Evolutionary conservation across 2,888 invertebrate genomes (phyloP), one percentile per base, ranked within the genome.

Genomic region (Apantesis nais): DNA sequence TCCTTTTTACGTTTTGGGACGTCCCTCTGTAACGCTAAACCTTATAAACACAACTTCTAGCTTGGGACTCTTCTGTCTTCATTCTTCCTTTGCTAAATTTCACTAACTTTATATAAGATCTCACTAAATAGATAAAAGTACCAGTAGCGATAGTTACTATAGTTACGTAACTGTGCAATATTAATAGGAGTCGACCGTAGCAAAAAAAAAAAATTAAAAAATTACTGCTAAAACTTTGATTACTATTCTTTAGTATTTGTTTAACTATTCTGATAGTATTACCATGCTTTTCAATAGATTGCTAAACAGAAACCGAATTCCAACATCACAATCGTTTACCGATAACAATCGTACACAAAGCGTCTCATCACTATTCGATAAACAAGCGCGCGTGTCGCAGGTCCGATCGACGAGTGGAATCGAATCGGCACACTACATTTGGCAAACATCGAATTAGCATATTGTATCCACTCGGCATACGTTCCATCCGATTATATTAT

Each of bases 361-460:
- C 74, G 67, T 64, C 64, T 70, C 78, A 78, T 76, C 78, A 77
- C 78, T 77, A 77, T 70, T 82, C 74, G 77, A 82, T 78, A 82
- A 84, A 83, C 78, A 82, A 48, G 71, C 48, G 74, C 44, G 73
- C 75, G 77, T 78, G 78, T 78, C 77, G 79, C 70, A 73, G 76
- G 73, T 73, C 77, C 77, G 74, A 68, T 80, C 82, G 75, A 72
- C 76, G 76, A 78, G 73, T 79, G 74, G 76, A 79, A 81, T 83
- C 77, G 81, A 82, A 81, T 82, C 74, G 77, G 76, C 75, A 78
- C 78, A 84, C 81, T 82, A 84, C 86, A 88, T 88, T 87, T 84
- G 80, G 82, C 85, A 87, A 88, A 88, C 88, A 88, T 85, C 83
- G 85, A 83, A 89, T 87, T 88, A 86, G 82, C 87, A 87, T 89